Base-by-base conservation (phyloP, 2,888 invertebrate species). In the Oxytorus armatus region DNA sequence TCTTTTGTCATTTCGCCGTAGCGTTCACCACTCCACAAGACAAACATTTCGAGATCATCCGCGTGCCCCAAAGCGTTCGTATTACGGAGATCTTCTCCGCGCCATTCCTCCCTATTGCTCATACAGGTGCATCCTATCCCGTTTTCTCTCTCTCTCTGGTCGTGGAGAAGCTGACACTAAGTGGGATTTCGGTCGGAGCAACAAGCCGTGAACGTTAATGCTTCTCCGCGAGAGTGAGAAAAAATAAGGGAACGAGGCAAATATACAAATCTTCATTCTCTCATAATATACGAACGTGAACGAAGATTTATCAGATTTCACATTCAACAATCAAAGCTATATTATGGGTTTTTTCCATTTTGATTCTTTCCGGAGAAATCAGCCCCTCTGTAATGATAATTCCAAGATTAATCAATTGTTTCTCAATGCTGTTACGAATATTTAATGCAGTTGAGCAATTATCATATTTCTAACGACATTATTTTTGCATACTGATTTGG, bases 131-230 rank as follows among this genome's bases (percentile, higher is more conserved):
- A 72, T 61, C 51, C 51, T 75, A 65, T 55, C 69, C 55, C 49
- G 66, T 51, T 5, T 14, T 21, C 53, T 39, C 42, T 23, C 49
- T 5, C 8, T 21, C 21, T 39, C 47, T 69, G 14, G 65, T 16
- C 36, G n/a, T 16, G 51, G 65, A 59, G 70, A 79, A 57, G 55
- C 74, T 42, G 66, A 72, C 59, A 49, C 59, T 75, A 65, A 42
- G 33, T 39, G 44, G 42, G 23, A 79, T 75, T 65, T 79, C 29
- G 79, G 79, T 79, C 79, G n/a, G n/a, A 75, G 25, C 79, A 70
- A 36, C 70, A 23, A 61, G 59, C 23, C n/a, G n/a, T 18, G 14
- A 25, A 63, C 23, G 65, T 23, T 33, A n/a, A 57, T 8, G 21
- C 39, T 36, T 23, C 39, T 59, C 49, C 49, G 8, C 36, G 49